A percentile compares a stretch with the other conserved stretches of the same genome.
phyloP scores from a whole-genome alignment of 2,797 vertebrate species.

The Trichosurus vulpecula region DNA sequence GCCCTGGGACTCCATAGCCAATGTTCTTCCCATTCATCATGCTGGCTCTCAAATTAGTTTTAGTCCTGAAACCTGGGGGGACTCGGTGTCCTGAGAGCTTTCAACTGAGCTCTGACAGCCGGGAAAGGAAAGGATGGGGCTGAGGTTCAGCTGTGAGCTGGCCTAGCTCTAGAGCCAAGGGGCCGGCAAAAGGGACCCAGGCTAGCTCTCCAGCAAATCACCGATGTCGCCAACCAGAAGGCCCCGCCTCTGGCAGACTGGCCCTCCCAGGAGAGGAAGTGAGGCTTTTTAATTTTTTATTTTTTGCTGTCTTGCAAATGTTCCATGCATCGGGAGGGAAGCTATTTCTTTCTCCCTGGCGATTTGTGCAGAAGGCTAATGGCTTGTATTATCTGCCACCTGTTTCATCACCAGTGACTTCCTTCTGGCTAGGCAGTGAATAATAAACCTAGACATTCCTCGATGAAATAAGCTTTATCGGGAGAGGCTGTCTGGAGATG shows the following conservation, averaged over 20 bases:
- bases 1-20: neutral
- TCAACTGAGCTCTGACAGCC: rapidly evolving
- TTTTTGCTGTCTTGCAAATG: neutral
- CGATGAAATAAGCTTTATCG: neutral
- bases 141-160: neutral
- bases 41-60: neutral
- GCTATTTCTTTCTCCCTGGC: neutral
- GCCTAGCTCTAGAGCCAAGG: neutral
- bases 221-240: neutral
- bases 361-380: neutral
- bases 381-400: neutral
- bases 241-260: neutral
- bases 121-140: too few species aligned
- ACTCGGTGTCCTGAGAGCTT: neutral
- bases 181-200: neutral
- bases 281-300: neutral
- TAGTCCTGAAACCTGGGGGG: neutral
- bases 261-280: neutral
- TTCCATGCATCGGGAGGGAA: neutral
- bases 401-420: neutral
- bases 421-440: neutral
- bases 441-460: neutral
- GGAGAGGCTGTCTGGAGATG: neutral
- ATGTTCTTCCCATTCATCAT: neutral
- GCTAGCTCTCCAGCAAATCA: neutral